Evolutionary conservation across 2,888 invertebrate species (phyloP).

Genomic region (Blastobasis lacticolella): DNA sequence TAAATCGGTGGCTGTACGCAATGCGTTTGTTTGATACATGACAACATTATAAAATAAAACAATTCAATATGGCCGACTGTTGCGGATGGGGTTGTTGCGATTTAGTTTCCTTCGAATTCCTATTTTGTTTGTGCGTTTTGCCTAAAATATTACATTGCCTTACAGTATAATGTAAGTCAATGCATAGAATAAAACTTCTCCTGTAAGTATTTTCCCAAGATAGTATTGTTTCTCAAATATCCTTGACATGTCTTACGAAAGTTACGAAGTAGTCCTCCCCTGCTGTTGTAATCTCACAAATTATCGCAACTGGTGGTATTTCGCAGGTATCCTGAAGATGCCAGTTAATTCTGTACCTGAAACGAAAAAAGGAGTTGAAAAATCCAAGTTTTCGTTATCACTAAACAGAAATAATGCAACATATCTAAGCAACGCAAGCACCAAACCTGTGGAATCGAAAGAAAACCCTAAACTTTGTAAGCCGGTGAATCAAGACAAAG

Average conservation of each 20-base stretch:
- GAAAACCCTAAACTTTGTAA: constrained; percentile 32
- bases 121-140: constrained; percentile 36
- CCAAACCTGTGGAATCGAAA: constrained; percentile 35
- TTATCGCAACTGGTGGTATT: constrained; percentile 10
- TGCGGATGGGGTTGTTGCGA: constrained; percentile 48
- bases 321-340: constrained; percentile 72
- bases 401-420: constrained; percentile 61
- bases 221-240: constrained; percentile 27
- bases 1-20: too few relatives aligned
- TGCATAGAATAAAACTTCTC: constrained; percentile 46
- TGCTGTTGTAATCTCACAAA: constrained; percentile 1
- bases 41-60: constrained; percentile 16
- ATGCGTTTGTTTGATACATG: background rate
- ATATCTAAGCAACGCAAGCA: constrained; percentile 48
- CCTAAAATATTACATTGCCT: constrained; percentile 38
- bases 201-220: constrained; percentile 45
- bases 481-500: constrained; percentile 43
- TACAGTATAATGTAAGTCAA: constrained; percentile 66
- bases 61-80: constrained; percentile 61
- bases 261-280: constrained; percentile 31
- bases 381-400: constrained; percentile 58
- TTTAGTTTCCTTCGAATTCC: constrained; percentile 42
- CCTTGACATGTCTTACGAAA: constrained; percentile 59
- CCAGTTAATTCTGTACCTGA: constrained; percentile 64
- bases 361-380: constrained; percentile 61